These are phyloP conservation scores for Chrysocyon brachyurus DNA, from an alignment of 2,797 vertebrate species.

Conservation along the genomic window DNA sequence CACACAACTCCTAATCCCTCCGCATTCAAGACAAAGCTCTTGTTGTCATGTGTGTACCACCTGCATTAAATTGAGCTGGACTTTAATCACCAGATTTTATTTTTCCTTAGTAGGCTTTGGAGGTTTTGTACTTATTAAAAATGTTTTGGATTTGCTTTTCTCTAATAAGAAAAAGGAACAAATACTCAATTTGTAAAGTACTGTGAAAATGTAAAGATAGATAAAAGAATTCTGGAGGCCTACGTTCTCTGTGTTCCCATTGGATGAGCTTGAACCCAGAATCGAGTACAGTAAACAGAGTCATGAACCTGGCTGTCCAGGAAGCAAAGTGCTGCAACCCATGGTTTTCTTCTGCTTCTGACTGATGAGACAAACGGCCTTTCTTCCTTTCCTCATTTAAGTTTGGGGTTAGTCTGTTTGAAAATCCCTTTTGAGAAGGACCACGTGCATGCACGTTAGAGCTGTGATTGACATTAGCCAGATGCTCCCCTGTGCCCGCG, in stretches of 20 bases:
- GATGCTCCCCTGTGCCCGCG: background rate
- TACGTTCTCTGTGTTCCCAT: background rate
- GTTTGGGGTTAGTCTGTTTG: background rate
- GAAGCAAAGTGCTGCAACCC: background rate
- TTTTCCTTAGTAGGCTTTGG: background rate
- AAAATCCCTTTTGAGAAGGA: background rate
- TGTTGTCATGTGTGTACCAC: background rate
- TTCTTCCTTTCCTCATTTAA: background rate
- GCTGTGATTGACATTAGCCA: background rate
- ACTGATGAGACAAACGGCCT: too few relatives aligned
- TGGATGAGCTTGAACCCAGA: background rate
- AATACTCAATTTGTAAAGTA: constrained; percentile 6
- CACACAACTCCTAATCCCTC: background rate
- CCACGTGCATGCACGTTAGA: constrained; percentile 22
- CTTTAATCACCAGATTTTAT: background rate
- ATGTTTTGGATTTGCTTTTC: background rate
- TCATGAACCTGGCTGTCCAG: background rate
- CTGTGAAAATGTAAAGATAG: background rate
- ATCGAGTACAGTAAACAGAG: background rate
- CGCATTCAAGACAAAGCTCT: background rate
- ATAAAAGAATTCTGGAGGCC: background rate
- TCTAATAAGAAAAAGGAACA: constrained; percentile 37
- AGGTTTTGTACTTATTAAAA: background rate
- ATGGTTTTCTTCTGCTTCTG: background rate
- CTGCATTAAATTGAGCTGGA: background rate